Conservation (phyloP, 2,888 invertebrate species). For the Julus scandinavius region DNA sequence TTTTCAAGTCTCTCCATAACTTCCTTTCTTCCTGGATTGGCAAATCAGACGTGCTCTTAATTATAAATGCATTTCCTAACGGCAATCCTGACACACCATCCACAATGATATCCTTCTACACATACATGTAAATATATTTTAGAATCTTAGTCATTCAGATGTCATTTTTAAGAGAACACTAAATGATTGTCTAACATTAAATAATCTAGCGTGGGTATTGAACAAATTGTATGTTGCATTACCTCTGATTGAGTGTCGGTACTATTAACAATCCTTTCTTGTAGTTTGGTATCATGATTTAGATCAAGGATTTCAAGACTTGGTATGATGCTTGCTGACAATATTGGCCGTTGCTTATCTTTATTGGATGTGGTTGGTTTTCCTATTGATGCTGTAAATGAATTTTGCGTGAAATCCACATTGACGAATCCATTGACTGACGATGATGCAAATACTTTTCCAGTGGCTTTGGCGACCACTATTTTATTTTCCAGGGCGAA, state of each 20-base stretch:
- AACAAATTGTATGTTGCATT: neutral
- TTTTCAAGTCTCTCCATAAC: neutral
- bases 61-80: neutral
- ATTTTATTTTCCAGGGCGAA: slow-evolving; percentile 17
- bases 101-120: slow-evolving; percentile 20
- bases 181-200: neutral
- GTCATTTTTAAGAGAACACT: too few species aligned
- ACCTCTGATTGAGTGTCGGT: neutral
- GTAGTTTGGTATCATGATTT: neutral
- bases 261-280: neutral
- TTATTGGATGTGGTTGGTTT: neutral
- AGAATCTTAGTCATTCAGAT: neutral
- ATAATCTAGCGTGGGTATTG: neutral
- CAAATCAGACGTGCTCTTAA: slow-evolving; percentile 31
- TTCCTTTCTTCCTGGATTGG: neutral
- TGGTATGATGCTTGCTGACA: neutral
- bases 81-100: slow-evolving; percentile 16
- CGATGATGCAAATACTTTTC: neutral
- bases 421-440: slow-evolving; percentile 37
- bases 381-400: slow-evolving; percentile 12
- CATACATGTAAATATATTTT: neutral
- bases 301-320: neutral
- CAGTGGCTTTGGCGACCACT: neutral
- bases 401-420: slow-evolving; percentile 40
- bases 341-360: neutral